phyloP scores from a whole-genome alignment of 2,888 invertebrate species.

The Pachydiplax longipennis region DNA sequence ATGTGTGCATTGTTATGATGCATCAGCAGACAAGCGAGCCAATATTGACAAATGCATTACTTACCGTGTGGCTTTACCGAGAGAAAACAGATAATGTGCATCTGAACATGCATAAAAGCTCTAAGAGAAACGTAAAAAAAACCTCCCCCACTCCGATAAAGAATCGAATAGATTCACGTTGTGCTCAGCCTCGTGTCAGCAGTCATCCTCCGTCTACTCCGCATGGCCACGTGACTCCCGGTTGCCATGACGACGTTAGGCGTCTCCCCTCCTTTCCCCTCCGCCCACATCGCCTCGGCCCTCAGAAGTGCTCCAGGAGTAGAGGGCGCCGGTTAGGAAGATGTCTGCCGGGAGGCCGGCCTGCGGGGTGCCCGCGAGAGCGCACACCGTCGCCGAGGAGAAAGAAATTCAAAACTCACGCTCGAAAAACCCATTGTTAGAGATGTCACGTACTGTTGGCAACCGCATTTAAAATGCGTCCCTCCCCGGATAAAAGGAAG shows the following conservation, averaged over 20 bases:
- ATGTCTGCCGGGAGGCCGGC: conserved; percentile 20
- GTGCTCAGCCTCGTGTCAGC: background rate
- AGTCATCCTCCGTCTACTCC: background rate
- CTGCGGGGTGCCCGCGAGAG: conserved; percentile 17
- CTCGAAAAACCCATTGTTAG: background rate
- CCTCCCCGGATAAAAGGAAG: background rate
- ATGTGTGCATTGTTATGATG: too few relatives aligned
- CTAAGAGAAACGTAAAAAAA: too few relatives aligned
- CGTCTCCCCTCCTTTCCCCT: conserved; percentile 19
- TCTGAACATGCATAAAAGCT: too few relatives aligned
- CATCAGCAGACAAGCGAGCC: too few relatives aligned
- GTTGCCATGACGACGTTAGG: conserved; percentile 34
- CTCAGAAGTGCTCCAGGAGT: conserved; percentile 27
- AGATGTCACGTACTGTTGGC: background rate
- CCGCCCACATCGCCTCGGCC: background rate
- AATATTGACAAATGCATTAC: too few relatives aligned
- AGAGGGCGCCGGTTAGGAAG: background rate
- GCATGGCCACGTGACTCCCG: conserved; percentile 23
- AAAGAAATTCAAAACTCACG: background rate
- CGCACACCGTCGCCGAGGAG: background rate
- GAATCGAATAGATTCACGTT: background rate
- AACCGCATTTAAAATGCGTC: background rate
- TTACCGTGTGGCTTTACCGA: too few relatives aligned
- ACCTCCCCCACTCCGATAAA: background rate
- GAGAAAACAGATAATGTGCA: too few relatives aligned